Evolutionary conservation across 2,888 invertebrate species (phyloP).

Genomic region (Ophion obscuratus): DNA sequence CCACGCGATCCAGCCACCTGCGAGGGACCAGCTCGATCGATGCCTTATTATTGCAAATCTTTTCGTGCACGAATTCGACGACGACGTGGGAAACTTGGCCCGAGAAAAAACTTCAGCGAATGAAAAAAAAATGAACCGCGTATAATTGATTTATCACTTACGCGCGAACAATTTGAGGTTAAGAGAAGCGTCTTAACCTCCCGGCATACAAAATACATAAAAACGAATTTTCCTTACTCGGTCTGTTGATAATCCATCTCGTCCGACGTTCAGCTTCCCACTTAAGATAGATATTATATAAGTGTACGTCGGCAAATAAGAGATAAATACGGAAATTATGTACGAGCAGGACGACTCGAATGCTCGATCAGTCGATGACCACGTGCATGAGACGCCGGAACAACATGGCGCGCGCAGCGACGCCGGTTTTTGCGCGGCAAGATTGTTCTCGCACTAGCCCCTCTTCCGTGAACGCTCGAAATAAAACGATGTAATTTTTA

Average conservation of each 20-base stretch:
- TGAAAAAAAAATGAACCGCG: not conserved
- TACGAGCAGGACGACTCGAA: not conserved
- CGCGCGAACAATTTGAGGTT: no score
- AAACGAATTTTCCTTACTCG: constrained; percentile 9
- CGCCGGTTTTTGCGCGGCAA: not conserved
- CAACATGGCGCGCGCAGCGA: no score
- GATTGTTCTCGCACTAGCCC: not conserved
- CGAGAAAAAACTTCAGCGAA: not conserved
- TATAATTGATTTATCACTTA: no score
- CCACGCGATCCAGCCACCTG: no score
- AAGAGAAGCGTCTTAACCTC: no score
- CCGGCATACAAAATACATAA: no score
- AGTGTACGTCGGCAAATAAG: not conserved
- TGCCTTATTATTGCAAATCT: not conserved
- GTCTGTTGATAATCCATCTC: not conserved
- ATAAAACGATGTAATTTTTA: not conserved
- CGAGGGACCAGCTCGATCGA: no score
- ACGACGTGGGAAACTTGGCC: constrained; percentile 15
- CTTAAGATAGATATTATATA: no score
- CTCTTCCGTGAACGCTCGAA: not conserved
- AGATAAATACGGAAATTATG: not conserved
- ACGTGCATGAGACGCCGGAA: not conserved
- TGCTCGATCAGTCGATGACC: not conserved
- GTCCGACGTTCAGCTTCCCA: not conserved
- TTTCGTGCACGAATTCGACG: constrained; percentile 29